Evolutionary conservation across 2,888 invertebrate species (phyloP), one percentile per base, ranked within the genome.

Genomic region (Perithous albicinctus): DNA sequence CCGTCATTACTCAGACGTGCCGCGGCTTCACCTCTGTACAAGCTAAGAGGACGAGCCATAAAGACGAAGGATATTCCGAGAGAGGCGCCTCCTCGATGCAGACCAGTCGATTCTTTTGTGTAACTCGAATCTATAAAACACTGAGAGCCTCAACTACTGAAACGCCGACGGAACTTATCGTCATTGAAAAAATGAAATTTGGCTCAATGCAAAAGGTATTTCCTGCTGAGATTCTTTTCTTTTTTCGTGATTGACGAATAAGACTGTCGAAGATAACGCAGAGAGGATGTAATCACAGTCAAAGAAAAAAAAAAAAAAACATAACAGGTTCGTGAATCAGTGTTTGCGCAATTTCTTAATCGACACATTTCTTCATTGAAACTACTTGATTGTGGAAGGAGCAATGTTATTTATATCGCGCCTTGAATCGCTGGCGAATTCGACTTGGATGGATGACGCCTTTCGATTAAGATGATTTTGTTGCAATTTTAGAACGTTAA

Each of bases 1-100:
- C 80, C 84, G 82, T 84, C 84, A 82, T 84, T 84, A 84, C 80
- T 78, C 80, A 76, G 74, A 84, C 82, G 82, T 80, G 82, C 82
- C 78, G 76, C 67, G 75, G 78, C 82, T 75, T 80, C 51, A 75
- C 84, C 78, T 80, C 76, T 32, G 70, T 32, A 41, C 69, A 26
- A n/a, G 2, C 23, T n/a, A 56, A 38, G 72, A 61, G 51, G n/a
- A 64, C 29, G 3, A 43, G 51, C 35, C 54, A 69, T 29, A 20
- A 66, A 35, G 51, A 59, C 38, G 48, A 64, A 32, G 38, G 38
- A 59, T 74, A 63, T 35, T 15, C 41, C 12, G 7, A 10, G 7
- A 41, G 70, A 48, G 63, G 59, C 63, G 77, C 48, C 69, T 70
- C 10, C 59, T 59, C 32, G 59, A 35, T 59, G 32, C 51, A 32